These are phyloP conservation scores for Oscheius sp. DNA, from an alignment of 2,888 invertebrate genomes.

Conservation along the genomic window DNA sequence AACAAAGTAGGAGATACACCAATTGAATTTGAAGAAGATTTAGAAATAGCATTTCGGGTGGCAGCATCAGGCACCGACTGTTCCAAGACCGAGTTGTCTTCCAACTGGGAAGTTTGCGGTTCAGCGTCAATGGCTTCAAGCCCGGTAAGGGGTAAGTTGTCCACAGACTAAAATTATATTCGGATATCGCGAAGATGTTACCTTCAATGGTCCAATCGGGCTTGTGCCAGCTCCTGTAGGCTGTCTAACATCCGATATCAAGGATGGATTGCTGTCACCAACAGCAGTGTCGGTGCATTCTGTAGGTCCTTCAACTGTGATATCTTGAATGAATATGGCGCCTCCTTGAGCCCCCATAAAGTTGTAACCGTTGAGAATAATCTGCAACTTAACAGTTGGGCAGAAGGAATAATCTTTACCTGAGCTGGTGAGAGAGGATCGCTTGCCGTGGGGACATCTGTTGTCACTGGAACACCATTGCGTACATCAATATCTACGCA, in stretches of 20 bases:
- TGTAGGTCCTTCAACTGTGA: slow-evolving; percentile 56
- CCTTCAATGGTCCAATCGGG: slow-evolving; percentile 47
- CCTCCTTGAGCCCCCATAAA: slow-evolving; percentile 61
- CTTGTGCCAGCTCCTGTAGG: slow-evolving; percentile 23
- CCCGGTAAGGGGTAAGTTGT: slow-evolving; percentile 37
- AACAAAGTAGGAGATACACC: slow-evolving; percentile 47
- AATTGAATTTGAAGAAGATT: slow-evolving; percentile 10
- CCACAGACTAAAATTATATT: slow-evolving; percentile 37
- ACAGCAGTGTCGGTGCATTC: slow-evolving; percentile 38
- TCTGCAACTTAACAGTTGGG: slow-evolving; percentile 30
- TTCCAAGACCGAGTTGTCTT: slow-evolving; percentile 29
- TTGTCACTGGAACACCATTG: slow-evolving; percentile 60
- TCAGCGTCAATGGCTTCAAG: slow-evolving; percentile 55
- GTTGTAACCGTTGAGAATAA: slow-evolving; percentile 62
- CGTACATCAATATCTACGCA: slow-evolving; percentile 61
- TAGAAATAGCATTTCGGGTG: background rate
- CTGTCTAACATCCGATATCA: slow-evolving; percentile 40
- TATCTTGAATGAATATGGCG: slow-evolving; percentile 63
- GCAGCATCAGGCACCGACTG: background rate
- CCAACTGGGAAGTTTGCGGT: slow-evolving; percentile 34
- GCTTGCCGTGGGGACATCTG: slow-evolving; percentile 55
- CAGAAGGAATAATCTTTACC: slow-evolving; percentile 30
- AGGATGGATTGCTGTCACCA: slow-evolving; percentile 41
- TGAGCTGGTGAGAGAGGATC: slow-evolving; percentile 53
- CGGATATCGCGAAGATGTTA: background rate